A percentile compares a stretch with the other conserved stretches of the same genome.
phyloP scores from a whole-genome alignment of 2,888 invertebrate species.

The Lingula anatina region DNA sequence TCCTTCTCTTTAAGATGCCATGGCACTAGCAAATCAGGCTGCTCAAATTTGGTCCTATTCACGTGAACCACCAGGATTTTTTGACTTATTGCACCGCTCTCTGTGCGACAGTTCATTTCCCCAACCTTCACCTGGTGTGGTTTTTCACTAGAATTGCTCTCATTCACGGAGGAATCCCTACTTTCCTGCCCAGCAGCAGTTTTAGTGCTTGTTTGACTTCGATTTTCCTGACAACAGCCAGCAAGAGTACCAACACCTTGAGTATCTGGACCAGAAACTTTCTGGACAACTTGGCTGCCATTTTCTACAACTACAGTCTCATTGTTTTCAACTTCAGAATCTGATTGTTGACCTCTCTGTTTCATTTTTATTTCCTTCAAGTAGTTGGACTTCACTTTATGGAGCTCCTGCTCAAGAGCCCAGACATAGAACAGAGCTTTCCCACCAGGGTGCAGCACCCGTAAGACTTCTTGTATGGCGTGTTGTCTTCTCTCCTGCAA shows the following conservation, averaged over 20 bases:
- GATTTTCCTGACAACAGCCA: neutral
- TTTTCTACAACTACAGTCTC: neutral
- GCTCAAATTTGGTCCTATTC: constrained; percentile 83
- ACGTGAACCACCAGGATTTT: constrained; percentile 68
- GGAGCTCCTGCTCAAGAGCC: constrained; percentile 81
- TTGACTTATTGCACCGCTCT: too few relatives aligned
- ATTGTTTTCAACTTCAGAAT: too few relatives aligned
- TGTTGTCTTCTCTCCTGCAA: constrained; percentile 66
- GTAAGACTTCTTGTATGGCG: constrained; percentile 73
- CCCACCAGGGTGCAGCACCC: constrained; percentile 69
- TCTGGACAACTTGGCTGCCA: neutral
- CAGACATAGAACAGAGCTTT: constrained; percentile 87
- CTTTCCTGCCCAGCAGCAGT: neutral
- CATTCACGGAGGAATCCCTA: neutral
- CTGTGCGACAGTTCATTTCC: neutral
- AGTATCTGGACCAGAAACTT: neutral
- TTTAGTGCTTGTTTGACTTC: neutral
- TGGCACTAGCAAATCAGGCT: constrained; percentile 89
- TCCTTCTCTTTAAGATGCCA: constrained; percentile 71
- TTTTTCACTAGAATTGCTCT: neutral
- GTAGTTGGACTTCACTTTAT: constrained; percentile 63
- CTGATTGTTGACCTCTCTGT: neutral
- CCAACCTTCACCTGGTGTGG: neutral
- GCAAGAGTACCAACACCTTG: neutral
- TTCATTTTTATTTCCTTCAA: constrained; percentile 58